phyloP scores from a whole-genome alignment of 2,888 invertebrate species.

The Pachydiplax longipennis region DNA sequence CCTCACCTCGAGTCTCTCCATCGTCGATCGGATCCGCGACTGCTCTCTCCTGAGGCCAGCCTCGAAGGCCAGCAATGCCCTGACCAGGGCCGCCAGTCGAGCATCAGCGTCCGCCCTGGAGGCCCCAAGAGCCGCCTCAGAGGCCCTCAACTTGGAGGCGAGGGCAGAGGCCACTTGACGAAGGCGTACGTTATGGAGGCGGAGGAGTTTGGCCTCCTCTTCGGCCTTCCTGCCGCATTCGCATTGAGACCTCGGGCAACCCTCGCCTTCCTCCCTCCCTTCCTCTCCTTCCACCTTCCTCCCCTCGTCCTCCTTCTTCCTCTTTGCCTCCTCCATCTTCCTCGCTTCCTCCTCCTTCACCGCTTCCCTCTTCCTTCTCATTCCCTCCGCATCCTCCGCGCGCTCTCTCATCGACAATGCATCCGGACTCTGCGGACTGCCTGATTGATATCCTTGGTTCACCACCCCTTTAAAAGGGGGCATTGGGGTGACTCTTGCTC shows the following conservation, averaged over 20 bases:
- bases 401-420: background rate
- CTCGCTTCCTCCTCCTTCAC: background rate
- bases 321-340: background rate
- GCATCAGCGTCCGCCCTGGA: constrained; percentile 16
- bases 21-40: constrained; percentile 71
- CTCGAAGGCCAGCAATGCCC: constrained; percentile 75
- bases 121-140: constrained; percentile 13
- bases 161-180: constrained; percentile 39
- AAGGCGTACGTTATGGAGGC: constrained; percentile 26
- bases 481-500: constrained; percentile 19
- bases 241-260: background rate
- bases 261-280: background rate
- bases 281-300: background rate
- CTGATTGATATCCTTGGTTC: background rate
- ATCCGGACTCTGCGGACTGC: too few species aligned
- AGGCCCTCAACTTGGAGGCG: constrained; percentile 9
- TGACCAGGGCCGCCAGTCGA: constrained; percentile 55
- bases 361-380: background rate
- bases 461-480: constrained; percentile 12
- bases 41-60: constrained; percentile 77
- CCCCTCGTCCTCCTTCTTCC: background rate
- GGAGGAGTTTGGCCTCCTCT: constrained; percentile 12
- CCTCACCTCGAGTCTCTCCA: constrained; percentile 71
- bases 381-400: background rate
- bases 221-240: constrained; percentile 15